Evolutionary conservation across 2,888 invertebrate species (phyloP).

Genomic region (Melieria crassipennis): DNA sequence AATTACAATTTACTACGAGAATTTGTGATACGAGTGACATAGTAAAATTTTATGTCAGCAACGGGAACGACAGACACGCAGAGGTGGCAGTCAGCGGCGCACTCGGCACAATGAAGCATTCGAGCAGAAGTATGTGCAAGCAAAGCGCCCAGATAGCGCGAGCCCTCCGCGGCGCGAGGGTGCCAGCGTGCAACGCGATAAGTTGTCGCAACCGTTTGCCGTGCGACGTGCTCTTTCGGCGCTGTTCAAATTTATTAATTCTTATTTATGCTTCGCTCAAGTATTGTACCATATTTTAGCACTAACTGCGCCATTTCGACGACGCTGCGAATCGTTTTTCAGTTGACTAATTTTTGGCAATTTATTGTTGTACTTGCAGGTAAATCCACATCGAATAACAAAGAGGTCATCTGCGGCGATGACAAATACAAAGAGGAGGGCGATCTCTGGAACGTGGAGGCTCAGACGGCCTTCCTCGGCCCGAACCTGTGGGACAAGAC

Average conservation of each 20-base stretch:
- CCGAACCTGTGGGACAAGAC: constrained; percentile 97
- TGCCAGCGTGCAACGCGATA: no score
- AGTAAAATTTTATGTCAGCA: no score
- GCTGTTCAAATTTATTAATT: background rate
- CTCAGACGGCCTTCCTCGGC: constrained; percentile 94
- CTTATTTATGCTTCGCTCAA: background rate
- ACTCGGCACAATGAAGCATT: no score
- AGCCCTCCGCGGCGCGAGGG: no score
- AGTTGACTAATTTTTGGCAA: background rate
- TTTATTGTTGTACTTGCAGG: constrained; percentile 67
- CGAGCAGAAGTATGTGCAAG: no score
- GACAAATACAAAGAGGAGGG: constrained; percentile 82
- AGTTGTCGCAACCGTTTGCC: no score
- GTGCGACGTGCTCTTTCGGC: background rate
- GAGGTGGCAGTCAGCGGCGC: no score
- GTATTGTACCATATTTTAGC: no score
- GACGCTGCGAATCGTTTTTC: background rate
- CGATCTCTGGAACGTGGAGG: constrained; percentile 89
- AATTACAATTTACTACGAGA: no score
- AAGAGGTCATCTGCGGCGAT: constrained; percentile 67
- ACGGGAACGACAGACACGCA: no score
- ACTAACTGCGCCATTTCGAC: background rate
- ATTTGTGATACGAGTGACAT: no score
- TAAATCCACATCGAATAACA: constrained; percentile 68
- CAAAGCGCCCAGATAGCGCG: no score